Evolutionary conservation across 2,888 invertebrate genomes (phyloP).

Genomic region (Lepas anatifera): DNA sequence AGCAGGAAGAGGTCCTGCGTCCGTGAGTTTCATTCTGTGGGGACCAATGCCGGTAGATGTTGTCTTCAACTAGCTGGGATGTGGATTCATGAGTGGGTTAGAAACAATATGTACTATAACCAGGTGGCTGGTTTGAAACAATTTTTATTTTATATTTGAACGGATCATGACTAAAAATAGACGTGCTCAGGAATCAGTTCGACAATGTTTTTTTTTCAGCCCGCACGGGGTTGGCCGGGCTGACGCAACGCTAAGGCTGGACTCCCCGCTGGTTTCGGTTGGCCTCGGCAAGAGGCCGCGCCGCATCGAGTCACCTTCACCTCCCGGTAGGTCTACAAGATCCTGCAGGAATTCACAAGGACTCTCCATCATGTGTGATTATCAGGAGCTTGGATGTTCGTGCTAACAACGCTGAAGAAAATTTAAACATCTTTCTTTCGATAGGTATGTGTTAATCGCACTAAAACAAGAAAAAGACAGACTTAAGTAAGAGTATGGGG

Average conservation of each 20-base stretch:
- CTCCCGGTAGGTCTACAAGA: too few species aligned
- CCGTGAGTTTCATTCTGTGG: background rate
- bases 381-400: too few species aligned
- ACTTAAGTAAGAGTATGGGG: too few species aligned
- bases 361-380: too few species aligned
- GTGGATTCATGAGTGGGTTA: background rate
- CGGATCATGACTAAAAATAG: too few species aligned
- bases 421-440: too few species aligned
- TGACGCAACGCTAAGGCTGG: slow-evolving; percentile 15
- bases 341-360: too few species aligned
- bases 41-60: slow-evolving; percentile 3
- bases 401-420: too few species aligned
- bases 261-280: slow-evolving; percentile 14
- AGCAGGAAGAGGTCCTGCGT: background rate
- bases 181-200: too few species aligned
- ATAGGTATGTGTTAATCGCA: too few species aligned
- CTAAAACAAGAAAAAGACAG: too few species aligned
- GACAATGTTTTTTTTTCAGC: background rate
- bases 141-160: too few species aligned
- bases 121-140: background rate
- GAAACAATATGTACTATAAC: background rate
- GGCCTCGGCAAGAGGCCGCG: background rate
- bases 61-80: background rate
- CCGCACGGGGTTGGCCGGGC: background rate
- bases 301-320: background rate